A percentile compares a stretch with the other conserved stretches of the same genome.
Conservation (phyloP, 2,888 invertebrate species). For the Cerceris rybyensis region DNA sequence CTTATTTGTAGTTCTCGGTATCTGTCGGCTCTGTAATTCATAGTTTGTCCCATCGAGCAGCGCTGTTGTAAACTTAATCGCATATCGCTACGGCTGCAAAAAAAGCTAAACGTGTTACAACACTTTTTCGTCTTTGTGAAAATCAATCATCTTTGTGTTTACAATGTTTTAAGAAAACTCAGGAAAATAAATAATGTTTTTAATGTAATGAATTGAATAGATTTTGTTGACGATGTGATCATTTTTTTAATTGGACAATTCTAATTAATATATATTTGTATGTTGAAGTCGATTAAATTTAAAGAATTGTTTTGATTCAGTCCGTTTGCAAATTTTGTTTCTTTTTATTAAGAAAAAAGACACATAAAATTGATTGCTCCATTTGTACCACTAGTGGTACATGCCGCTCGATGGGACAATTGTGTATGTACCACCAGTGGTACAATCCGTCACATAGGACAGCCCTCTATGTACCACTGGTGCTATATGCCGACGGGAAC, state of each 20-base stretch:
- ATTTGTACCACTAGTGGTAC: no score
- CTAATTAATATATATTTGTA: conserved; percentile 4
- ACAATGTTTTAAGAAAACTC: conserved; percentile 15
- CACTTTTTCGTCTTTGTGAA: conserved; percentile 10
- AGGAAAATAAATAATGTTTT: conserved; percentile 13
- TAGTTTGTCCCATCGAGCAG: no score
- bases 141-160: conserved; percentile 12
- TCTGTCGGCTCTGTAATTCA: no score
- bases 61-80: no score
- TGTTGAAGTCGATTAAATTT: neutral
- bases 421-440: no score
- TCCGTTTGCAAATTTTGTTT: conserved; percentile 5
- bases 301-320: conserved; percentile 10
- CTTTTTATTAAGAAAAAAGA: conserved; percentile 6
- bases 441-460: no score
- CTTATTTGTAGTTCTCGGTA: no score
- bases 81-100: no score
- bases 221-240: neutral
- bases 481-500: no score
- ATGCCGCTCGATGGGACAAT: no score
- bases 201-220: conserved; percentile 1
- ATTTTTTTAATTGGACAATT: neutral
- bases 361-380: no score
- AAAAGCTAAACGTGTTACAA: conserved; percentile 20
- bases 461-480: no score